phyloP scores from a whole-genome alignment of 92 coral and sea anemone genomes.

The Umimayanthus chanpuru region DNA sequence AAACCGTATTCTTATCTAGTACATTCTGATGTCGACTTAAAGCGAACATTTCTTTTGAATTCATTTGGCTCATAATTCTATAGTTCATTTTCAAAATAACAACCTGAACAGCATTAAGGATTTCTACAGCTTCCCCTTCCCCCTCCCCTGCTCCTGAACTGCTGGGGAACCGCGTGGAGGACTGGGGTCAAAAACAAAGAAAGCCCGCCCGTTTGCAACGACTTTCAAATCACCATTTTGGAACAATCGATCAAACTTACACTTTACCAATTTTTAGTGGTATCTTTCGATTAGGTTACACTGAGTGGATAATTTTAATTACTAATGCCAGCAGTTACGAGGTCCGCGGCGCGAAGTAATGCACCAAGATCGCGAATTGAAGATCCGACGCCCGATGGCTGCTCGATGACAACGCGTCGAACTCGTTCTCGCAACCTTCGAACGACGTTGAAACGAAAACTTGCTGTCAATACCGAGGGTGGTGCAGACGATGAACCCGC shows the following conservation, averaged over 20 bases:
- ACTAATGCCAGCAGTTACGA: constrained; percentile 78
- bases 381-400: constrained; percentile 70
- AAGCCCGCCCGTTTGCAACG: constrained; percentile 17
- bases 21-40: not conserved
- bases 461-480: constrained; percentile 36
- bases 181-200: constrained; percentile 4
- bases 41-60: not conserved
- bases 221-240: not conserved
- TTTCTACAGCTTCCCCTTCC: not conserved
- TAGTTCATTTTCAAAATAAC: too few species aligned
- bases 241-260: not conserved
- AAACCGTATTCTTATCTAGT: not conserved
- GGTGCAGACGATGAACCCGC: constrained; percentile 13
- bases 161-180: not conserved
- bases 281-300: not conserved
- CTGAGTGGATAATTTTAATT: not conserved
- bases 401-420: not conserved
- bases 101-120: not conserved
- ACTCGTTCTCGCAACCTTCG: not conserved
- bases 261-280: not conserved
- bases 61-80: not conserved
- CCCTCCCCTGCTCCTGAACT: not conserved
- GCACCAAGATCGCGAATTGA: constrained; percentile 65
- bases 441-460: constrained; percentile 71
- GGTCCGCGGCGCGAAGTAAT: constrained; percentile 69